Percentiles rank a stretch among this genome's conserved stretches.
Evolutionary conservation across 2,888 invertebrate species (phyloP).

Genomic region (Orthosia cruda): DNA sequence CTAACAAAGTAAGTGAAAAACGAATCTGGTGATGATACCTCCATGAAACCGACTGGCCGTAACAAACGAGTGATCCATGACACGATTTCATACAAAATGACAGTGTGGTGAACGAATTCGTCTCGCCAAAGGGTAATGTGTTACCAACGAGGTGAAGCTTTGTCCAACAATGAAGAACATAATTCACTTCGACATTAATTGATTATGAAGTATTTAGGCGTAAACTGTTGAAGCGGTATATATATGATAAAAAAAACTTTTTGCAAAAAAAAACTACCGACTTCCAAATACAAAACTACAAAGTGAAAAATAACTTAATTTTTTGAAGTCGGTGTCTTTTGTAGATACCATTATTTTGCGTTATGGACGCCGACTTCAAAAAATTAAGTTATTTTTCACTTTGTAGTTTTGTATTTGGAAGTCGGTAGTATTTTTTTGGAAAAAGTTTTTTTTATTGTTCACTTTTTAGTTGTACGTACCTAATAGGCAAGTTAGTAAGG

Average conservation of each 20-base stretch:
- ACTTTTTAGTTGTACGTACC: no score
- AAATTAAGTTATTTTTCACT: no score
- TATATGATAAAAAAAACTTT: conserved; percentile 20
- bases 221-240: conserved; percentile 35
- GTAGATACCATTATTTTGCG: no score
- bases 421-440: no score
- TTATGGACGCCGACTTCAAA: no score
- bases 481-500: no score
- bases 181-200: conserved; percentile 48
- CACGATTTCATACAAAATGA: conserved; percentile 56
- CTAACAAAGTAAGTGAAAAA: not conserved
- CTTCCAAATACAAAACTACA: no score
- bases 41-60: conserved; percentile 21
- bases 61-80: conserved; percentile 59
- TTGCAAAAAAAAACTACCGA: no score
- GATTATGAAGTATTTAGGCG: conserved; percentile 32
- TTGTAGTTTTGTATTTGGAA: no score
- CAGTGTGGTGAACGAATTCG: conserved; percentile 60
- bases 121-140: conserved; percentile 49
- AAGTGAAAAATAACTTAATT: no score
- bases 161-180: conserved; percentile 32
- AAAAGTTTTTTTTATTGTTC: no score
- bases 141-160: conserved; percentile 43
- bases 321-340: no score
- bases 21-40: not conserved